phyloP scores from a whole-genome alignment of 1,140 invertebrate genomes.

The Asobara japonica region DNA sequence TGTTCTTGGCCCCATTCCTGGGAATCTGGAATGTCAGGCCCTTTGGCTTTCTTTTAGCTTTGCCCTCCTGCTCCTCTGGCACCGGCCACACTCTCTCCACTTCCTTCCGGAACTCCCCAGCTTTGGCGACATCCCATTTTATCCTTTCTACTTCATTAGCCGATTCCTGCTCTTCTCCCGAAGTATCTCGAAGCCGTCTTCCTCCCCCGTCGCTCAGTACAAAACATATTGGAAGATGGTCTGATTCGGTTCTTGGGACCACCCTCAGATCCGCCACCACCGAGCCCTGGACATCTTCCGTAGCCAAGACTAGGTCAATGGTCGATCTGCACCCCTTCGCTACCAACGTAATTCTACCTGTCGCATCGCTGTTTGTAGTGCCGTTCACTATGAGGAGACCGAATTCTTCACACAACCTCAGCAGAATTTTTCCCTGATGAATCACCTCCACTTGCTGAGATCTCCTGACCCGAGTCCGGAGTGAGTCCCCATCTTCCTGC shows the following conservation, averaged over 20 bases:
- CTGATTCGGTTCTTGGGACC: background rate
- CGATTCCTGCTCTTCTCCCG: background rate
- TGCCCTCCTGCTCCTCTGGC: background rate
- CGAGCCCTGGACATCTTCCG: background rate
- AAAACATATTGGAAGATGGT: conserved; percentile 14
- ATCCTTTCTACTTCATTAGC: background rate
- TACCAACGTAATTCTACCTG: conserved; percentile 2
- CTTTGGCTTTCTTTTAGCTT: background rate
- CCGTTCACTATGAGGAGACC: conserved; percentile 15
- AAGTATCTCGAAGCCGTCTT: background rate
- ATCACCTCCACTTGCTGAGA: background rate
- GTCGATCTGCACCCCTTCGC: background rate
- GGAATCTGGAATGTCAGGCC: too few species aligned
- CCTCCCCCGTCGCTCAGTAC: background rate
- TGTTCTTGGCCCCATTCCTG: too few species aligned
- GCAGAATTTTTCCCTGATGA: conserved; percentile 6
- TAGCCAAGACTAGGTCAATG: background rate
- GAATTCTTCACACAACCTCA: conserved; percentile 6
- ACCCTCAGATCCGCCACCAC: background rate
- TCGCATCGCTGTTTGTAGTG: background rate
- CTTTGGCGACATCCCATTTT: background rate
- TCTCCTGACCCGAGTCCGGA: too few species aligned
- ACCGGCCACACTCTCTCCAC: background rate
- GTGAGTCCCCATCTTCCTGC: background rate
- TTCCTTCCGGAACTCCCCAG: background rate